Evolutionary conservation across 2,797 vertebrate species (phyloP).

Genomic region (Pipistrellus pygmaeus): DNA sequence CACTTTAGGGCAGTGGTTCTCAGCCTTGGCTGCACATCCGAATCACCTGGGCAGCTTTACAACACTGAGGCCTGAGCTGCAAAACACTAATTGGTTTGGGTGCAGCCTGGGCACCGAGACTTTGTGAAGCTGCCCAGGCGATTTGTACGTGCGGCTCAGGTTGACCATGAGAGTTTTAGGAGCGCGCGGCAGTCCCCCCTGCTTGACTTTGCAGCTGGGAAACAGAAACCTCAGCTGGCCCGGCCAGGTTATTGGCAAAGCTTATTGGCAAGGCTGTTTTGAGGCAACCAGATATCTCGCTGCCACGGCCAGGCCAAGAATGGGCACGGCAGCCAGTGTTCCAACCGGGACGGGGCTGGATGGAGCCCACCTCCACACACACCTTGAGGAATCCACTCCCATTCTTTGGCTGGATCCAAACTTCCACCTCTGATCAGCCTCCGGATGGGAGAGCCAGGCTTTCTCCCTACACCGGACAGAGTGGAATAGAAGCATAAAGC

Average conservation of each 20-base stretch:
- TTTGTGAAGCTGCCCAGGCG: not conserved
- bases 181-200: not conserved
- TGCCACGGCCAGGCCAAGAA: fast-evolving
- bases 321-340: not conserved
- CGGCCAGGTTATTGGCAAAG: not conserved
- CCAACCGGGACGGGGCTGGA: not conserved
- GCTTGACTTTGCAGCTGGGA: slow-evolving; percentile 5
- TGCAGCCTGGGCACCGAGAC: not conserved
- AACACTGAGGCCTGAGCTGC: not conserved
- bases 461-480: not conserved
- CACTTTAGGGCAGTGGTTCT: not conserved
- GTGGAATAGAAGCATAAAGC: too few relatives aligned
- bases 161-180: not conserved
- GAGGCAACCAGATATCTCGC: not conserved
- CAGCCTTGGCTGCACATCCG: not conserved
- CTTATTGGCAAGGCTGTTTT: not conserved
- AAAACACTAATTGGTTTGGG: not conserved
- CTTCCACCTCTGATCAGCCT: not conserved
- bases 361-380: not conserved
- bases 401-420: not conserved
- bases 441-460: not conserved
- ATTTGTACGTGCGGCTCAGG: not conserved
- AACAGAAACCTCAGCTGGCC: not conserved
- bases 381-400: not conserved
- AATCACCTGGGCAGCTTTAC: not conserved